Percentiles rank a stretch among this genome's conserved stretches.
phyloP scores from a whole-genome alignment of 2,113 vertebrate genomes.

The Sylvia atricapilla region DNA sequence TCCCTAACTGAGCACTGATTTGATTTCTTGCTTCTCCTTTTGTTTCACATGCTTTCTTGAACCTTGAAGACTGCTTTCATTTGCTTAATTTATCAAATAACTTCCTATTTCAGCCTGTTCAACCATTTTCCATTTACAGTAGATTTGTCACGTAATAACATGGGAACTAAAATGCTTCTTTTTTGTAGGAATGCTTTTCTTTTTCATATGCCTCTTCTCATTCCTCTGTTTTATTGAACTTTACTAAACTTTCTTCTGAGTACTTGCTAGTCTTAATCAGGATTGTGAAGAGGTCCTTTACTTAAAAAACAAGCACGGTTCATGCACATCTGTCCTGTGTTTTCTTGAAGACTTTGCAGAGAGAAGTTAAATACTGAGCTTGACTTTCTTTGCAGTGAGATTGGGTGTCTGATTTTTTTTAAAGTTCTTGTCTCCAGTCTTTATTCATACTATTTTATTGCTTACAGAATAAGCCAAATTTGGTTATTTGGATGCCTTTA shows the following conservation, averaged over 20 bases:
- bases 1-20: conserved; percentile 1
- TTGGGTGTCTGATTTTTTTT: neutral
- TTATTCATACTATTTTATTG: neutral
- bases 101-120: neutral
- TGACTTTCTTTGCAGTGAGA: neutral
- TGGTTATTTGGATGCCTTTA: neutral
- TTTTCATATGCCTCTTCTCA: neutral
- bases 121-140: neutral
- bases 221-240: neutral
- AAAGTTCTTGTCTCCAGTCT: neutral
- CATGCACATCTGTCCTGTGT: neutral
- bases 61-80: neutral
- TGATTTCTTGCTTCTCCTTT: neutral
- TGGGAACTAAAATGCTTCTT: neutral
- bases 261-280: neutral
- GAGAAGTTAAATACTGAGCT: neutral
- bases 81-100: neutral
- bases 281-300: neutral
- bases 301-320: neutral
- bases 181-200: neutral
- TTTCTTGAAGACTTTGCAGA: neutral
- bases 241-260: neutral
- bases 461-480: neutral
- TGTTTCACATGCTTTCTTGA: neutral
- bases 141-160: neutral